Conservation (phyloP, 2,888 invertebrate species). For the Zygaena filipendulae region DNA sequence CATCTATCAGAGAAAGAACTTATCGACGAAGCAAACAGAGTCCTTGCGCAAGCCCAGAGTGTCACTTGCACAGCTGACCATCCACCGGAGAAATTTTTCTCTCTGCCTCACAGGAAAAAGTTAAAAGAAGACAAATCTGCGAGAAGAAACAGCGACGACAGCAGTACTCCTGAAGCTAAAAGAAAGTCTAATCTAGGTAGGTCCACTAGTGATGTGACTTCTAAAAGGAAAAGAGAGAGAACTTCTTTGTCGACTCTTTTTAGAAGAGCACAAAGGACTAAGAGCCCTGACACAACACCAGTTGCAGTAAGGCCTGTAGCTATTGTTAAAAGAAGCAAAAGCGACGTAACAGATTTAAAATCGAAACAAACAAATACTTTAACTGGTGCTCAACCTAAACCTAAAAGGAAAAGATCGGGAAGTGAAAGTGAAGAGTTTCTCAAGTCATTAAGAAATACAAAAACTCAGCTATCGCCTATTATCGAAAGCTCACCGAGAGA, state of each 20-base stretch:
- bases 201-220: constrained; percentile 68
- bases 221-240: constrained; percentile 59
- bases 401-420: constrained; percentile 68
- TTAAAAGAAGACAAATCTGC: constrained; percentile 44
- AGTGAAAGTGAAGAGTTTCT: constrained; percentile 71
- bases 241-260: constrained; percentile 76
- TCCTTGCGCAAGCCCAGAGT: constrained; percentile 78
- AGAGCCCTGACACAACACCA: constrained; percentile 57
- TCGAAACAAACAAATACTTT: constrained; percentile 61
- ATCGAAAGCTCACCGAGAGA: constrained; percentile 80
- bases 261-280: constrained; percentile 67
- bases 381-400: constrained; percentile 45
- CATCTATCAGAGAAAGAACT: constrained; percentile 78
- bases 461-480: constrained; percentile 81
- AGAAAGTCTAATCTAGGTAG: constrained; percentile 54
- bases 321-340: constrained; percentile 69
- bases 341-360: constrained; percentile 73
- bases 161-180: constrained; percentile 33
- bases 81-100: constrained; percentile 74
- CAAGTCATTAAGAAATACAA: constrained; percentile 65
- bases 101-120: constrained; percentile 73
- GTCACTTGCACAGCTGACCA: constrained; percentile 73
- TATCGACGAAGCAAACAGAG: constrained; percentile 80
- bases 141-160: constrained; percentile 68
- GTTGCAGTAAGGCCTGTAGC: constrained; percentile 47